Percentiles rank a stretch among this genome's conserved stretches.
These are phyloP conservation scores for Asobara japonica DNA, from an alignment of 1,140 invertebrate genomes.

Conservation along the genomic window DNA sequence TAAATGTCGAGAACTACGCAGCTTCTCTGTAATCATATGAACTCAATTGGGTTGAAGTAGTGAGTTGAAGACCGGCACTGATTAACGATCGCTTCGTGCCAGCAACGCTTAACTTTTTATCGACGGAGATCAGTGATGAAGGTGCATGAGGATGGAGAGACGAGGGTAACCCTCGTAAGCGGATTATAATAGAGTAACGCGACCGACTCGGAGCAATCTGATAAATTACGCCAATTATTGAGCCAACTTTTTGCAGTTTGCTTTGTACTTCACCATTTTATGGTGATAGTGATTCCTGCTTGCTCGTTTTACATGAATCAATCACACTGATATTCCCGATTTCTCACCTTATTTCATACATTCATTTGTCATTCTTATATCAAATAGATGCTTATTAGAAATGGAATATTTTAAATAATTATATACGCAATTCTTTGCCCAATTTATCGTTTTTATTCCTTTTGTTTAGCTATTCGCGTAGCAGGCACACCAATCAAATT, in stretches of 20 bases:
- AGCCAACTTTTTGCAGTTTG: neutral
- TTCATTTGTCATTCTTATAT: too few species aligned
- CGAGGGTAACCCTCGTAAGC: neutral
- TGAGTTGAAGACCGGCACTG: neutral
- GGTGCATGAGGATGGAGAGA: neutral
- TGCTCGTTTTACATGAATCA: neutral
- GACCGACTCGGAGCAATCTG: neutral
- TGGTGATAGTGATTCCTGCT: neutral
- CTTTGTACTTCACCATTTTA: conserved; percentile 2
- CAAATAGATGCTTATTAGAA: too few species aligned
- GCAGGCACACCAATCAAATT: too few species aligned
- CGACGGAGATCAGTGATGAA: neutral
- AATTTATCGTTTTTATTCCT: too few species aligned
- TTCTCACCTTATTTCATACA: too few species aligned
- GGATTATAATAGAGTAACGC: conserved; percentile 13
- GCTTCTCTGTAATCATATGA: conserved; percentile 18
- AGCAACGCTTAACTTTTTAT: conserved; percentile 28
- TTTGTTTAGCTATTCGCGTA: too few species aligned
- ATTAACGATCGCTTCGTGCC: conserved; percentile 17
- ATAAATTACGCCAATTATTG: neutral
- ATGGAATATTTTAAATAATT: neutral
- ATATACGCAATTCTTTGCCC: neutral
- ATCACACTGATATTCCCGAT: neutral
- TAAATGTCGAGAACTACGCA: neutral
- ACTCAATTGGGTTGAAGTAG: neutral